phyloP scores from a whole-genome alignment of 1,140 invertebrate species.

The Popillia japonica region DNA sequence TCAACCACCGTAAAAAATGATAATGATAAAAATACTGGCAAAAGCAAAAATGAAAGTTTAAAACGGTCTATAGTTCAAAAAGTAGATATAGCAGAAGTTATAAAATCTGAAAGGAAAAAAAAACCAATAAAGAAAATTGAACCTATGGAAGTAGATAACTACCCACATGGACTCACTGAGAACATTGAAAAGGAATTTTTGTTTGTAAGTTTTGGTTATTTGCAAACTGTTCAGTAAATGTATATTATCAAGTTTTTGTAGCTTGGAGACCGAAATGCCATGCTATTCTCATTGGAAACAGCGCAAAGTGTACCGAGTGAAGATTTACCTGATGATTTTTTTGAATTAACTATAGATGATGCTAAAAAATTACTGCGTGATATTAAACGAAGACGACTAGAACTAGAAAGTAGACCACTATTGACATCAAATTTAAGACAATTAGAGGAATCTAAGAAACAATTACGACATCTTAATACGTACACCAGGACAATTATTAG shows the following conservation, averaged over 20 bases:
- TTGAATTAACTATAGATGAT: slow-evolving; percentile 81
- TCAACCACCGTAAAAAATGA: slow-evolving; percentile 14
- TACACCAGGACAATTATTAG: slow-evolving; percentile 80
- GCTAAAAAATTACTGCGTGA: slow-evolving; percentile 75
- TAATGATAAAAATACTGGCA: not conserved
- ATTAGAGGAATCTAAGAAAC: slow-evolving; percentile 68
- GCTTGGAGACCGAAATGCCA: slow-evolving; percentile 74
- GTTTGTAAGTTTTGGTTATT: slow-evolving; percentile 57
- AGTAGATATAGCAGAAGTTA: not conserved
- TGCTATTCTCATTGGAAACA: slow-evolving; percentile 72
- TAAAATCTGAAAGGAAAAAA: slow-evolving; percentile 40
- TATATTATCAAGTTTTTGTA: slow-evolving; percentile 54
- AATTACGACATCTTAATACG: slow-evolving; percentile 67
- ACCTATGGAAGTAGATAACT: slow-evolving; percentile 14
- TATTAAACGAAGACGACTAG: slow-evolving; percentile 68
- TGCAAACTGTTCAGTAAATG: not conserved
- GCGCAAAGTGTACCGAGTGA: slow-evolving; percentile 64
- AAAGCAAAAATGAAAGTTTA: slow-evolving; percentile 1
- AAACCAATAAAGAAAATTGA: slow-evolving; percentile 11
- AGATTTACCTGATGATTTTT: slow-evolving; percentile 84
- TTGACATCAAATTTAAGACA: slow-evolving; percentile 70
- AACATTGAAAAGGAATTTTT: slow-evolving; percentile 55
- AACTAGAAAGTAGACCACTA: slow-evolving; percentile 73
- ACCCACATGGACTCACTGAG: not conserved
- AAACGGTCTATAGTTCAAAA: slow-evolving; percentile 15